A percentile compares a stretch with the other conserved stretches of the same genome.
Conservation (phyloP, 2,113 vertebrate genomes). For the crab-eating macaque (Macaca fascicularis) region T2T-MFA8v1.1 NC_088375.1:106304001-106304500, state of each 20-base stretch:
- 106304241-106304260: background rate
- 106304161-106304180: background rate
- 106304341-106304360: background rate
- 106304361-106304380: background rate
- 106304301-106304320: background rate
- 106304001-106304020: background rate
- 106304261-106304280: background rate
- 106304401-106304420: accelerated
- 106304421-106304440: background rate
- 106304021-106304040: background rate
- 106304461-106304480: background rate
- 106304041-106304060: accelerated
- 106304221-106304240: background rate
- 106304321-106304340: background rate
- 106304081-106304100: background rate
- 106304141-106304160: background rate
- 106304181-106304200: background rate
- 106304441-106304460: background rate
- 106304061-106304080: too few relatives aligned
- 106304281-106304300: accelerated
- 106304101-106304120: background rate
- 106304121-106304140: background rate
- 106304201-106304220: background rate
- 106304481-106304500: background rate
- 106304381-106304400: accelerated